Evolutionary conservation across 2,888 invertebrate genomes (phyloP).

Genomic region (Cosmia pyralina): DNA sequence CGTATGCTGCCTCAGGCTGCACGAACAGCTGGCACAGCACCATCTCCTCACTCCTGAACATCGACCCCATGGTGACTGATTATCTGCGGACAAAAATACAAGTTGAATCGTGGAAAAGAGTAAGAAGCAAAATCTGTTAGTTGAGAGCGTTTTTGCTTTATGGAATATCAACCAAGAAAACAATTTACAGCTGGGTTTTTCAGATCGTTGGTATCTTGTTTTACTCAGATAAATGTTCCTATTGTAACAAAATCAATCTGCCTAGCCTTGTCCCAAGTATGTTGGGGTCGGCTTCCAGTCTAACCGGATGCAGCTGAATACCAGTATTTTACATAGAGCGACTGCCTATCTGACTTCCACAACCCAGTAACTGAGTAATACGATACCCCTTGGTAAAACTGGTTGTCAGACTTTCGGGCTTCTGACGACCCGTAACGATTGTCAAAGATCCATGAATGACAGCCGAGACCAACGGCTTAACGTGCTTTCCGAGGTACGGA

Average conservation of each 20-base stretch:
- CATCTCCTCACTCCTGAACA: slow-evolving; percentile 93
- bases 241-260: neutral
- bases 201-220: neutral
- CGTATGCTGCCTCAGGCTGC: slow-evolving; percentile 93
- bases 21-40: slow-evolving; percentile 93
- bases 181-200: neutral
- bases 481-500: too few species aligned
- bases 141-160: neutral
- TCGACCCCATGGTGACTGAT: slow-evolving; percentile 78
- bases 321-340: too few species aligned
- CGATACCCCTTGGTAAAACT: too few species aligned
- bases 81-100: slow-evolving; percentile 34
- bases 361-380: too few species aligned
- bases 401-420: too few species aligned
- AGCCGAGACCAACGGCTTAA: too few species aligned
- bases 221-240: neutral
- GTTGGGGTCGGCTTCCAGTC: too few species aligned
- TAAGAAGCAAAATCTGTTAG: neutral
- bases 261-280: too few species aligned
- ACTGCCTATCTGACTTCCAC: too few species aligned
- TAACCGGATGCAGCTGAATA: too few species aligned
- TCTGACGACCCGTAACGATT: too few species aligned
- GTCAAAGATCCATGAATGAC: too few species aligned
- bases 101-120: neutral
- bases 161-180: neutral